A percentile compares a stretch with the other conserved stretches of the same genome.
Conservation (phyloP, 2,113 vertebrate genomes). For the Sinosuthora webbiana region DNA sequence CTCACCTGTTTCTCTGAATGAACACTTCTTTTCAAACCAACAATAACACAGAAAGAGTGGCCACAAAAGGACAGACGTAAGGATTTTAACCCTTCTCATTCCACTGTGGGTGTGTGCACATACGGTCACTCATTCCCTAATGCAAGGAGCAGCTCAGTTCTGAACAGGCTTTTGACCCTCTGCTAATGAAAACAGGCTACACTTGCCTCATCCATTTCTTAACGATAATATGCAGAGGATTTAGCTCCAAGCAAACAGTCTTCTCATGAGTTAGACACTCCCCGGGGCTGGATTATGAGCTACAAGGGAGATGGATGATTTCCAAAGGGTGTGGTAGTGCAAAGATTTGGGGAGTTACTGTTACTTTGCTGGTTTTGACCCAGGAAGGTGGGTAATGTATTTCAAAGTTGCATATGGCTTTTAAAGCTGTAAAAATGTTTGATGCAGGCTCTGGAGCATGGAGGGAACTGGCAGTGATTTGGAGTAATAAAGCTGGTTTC, state of each 20-base stretch:
- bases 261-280: background rate
- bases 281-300: background rate
- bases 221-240: background rate
- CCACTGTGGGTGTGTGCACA: background rate
- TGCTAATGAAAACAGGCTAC: background rate
- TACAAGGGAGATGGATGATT: background rate
- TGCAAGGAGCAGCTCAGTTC: background rate
- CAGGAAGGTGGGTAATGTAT: background rate
- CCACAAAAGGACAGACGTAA: background rate
- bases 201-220: background rate
- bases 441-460: background rate
- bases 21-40: background rate
- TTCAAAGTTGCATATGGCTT: background rate
- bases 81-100: constrained; percentile 33
- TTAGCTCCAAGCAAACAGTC: background rate
- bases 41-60: background rate
- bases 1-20: constrained; percentile 35
- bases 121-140: background rate
- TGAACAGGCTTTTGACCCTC: background rate
- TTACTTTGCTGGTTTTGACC: background rate
- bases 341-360: background rate
- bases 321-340: background rate
- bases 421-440: background rate
- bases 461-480: background rate
- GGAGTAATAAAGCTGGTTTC: background rate